phyloP scores from a whole-genome alignment of 2,113 vertebrate species.

The Tonatia bakeri region DNA sequence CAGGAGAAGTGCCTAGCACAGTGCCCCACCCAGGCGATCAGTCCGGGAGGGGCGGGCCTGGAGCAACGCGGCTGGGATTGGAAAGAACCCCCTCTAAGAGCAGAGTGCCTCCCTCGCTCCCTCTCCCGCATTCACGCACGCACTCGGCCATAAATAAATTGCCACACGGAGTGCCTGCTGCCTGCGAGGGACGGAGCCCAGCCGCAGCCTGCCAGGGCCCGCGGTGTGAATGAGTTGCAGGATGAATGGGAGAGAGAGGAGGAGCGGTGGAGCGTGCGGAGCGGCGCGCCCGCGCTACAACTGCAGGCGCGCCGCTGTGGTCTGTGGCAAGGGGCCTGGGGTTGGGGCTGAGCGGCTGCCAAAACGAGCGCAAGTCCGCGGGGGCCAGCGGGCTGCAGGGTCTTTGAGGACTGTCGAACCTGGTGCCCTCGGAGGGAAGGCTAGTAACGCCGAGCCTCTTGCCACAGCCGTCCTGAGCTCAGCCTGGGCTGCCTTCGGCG shows the following conservation, averaged over 20 bases:
- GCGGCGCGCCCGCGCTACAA: not conserved
- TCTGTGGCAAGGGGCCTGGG: not conserved
- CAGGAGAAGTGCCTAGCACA: not conserved
- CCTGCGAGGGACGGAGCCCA: not conserved
- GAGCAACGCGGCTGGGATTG: not conserved
- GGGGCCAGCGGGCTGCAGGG: not conserved
- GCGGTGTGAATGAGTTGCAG: slow-evolving; percentile 48
- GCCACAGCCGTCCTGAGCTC: not conserved
- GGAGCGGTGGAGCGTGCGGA: not conserved
- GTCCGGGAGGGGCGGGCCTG: not conserved
- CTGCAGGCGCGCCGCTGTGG: not conserved
- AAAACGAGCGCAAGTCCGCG: fast-evolving
- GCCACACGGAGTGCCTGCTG: not conserved
- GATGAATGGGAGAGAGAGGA: slow-evolving; percentile 54
- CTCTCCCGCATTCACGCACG: not conserved
- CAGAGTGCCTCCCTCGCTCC: not conserved
- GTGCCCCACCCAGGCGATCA: not conserved
- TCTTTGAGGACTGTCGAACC: not conserved
- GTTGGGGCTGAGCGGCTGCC: not conserved
- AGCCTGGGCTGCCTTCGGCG: not conserved
- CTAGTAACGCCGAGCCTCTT: not conserved
- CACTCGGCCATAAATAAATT: slow-evolving; percentile 53
- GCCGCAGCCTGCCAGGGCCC: slow-evolving; percentile 27
- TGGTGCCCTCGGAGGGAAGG: not conserved
- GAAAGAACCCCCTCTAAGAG: not conserved